Conservation (phyloP, 2,113 vertebrate species). For the Prietella phreatophila region DNA sequence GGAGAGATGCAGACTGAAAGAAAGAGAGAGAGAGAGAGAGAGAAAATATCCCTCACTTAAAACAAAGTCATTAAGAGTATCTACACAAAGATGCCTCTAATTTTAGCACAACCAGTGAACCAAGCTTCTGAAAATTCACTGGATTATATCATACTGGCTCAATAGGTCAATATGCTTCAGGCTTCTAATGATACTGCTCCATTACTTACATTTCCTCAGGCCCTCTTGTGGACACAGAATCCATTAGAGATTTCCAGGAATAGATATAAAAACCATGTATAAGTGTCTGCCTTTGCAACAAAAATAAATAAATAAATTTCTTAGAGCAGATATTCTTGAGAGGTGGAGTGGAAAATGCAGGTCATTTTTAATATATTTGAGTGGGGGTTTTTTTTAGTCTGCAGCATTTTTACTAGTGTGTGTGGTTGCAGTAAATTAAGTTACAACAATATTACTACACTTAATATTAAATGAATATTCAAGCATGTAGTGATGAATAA, state of each 20-base stretch:
- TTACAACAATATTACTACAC: background rate
- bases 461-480: background rate
- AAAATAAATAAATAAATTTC: background rate
- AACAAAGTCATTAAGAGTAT: constrained; percentile 14
- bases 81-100: constrained; percentile 9
- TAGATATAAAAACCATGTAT: background rate
- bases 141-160: constrained; percentile 23
- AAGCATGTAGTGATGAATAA: background rate
- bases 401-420: background rate
- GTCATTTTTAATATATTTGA: background rate
- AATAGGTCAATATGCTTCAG: constrained; percentile 20
- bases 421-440: background rate
- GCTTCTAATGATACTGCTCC: constrained; percentile 21
- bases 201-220: constrained; percentile 33
- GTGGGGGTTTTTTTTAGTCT: background rate
- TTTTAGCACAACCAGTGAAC: constrained; percentile 23
- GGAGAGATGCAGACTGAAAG: background rate
- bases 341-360: background rate
- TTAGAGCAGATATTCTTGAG: background rate
- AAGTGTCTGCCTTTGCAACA: constrained; percentile 7
- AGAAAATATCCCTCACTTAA: constrained; percentile 7
- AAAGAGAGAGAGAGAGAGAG: background rate
- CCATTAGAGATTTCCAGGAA: constrained; percentile 30
- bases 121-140: constrained; percentile 9
- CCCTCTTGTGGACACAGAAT: constrained; percentile 38